These are phyloP conservation scores for Clupea harengus DNA, from an alignment of 2,113 vertebrate genomes.

Conservation along the genomic window DNA sequence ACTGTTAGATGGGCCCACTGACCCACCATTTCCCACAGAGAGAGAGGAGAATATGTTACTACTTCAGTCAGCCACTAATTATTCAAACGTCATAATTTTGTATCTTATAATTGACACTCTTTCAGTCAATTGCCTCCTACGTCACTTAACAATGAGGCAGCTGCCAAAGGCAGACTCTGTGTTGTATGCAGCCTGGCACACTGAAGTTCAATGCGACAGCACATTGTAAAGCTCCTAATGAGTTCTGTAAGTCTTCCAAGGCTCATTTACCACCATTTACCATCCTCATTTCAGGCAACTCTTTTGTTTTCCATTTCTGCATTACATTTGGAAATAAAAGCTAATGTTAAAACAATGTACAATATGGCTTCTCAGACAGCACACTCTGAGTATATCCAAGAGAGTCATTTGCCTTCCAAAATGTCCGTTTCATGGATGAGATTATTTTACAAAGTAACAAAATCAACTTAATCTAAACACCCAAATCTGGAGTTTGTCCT, in stretches of 20 bases:
- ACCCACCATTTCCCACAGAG: neutral
- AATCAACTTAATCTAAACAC: neutral
- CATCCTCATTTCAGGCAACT: neutral
- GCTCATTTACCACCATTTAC: neutral
- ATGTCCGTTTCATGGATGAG: no score
- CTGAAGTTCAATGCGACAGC: no score
- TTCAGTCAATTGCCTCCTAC: neutral
- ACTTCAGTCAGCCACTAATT: neutral
- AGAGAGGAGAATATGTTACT: neutral
- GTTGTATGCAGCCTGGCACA: neutral
- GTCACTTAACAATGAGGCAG: neutral
- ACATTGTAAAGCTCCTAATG: neutral
- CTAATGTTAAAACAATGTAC: no score
- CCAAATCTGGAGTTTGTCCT: neutral
- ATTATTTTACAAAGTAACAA: neutral
- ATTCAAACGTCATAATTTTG: neutral
- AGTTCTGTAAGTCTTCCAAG: neutral
- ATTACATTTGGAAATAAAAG: no score
- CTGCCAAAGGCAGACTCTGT: no score
- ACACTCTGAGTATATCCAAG: no score
- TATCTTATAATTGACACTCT: neutral
- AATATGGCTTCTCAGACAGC: no score
- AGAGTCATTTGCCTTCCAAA: no score
- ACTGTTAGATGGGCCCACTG: neutral
- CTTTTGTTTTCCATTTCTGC: no score